Base-by-base conservation (phyloP, 1,140 invertebrate genomes). In the Pogonomyrmex californicus region DNA sequence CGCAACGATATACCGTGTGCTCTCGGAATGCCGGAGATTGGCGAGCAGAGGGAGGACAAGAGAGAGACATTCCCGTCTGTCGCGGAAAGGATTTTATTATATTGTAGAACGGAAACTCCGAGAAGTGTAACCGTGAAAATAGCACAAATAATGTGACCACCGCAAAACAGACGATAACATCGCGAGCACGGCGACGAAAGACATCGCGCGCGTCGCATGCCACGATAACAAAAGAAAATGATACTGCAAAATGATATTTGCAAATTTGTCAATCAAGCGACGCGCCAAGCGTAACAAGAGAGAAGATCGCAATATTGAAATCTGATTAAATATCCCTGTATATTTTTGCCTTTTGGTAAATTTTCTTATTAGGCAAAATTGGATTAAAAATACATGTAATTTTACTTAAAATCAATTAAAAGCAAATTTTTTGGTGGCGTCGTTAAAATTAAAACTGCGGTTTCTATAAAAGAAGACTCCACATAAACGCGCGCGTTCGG, bases 31-130 rank as follows among this genome's bases (percentile, higher is more conserved):
- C 71, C 62, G 51, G 49, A 54, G 65, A 62, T 62, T 65, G 66
- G 54, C 7, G 75, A 56, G 58, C 60, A 23, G 44, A 49, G 44
- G 33, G 70, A 30, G 51, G 82, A 36, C n/a, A 47, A 41, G 41
- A 83, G 36, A 38, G 71, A n/a, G 85, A 70, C 60, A 77, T n/a
- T n/a, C n/a, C n/a, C n/a, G 70, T 76, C 58, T 47, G 68, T 82
- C n/a, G n/a, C 38, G 77, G 65, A 76, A 91, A 86, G 73, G 81
- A 90, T 90, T 91, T 91, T 88, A 91, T 86, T 90, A 86, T 90
- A 88, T 65, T 68, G 49, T 79, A 71, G 60, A 85, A 71, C 68
- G 89, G 73, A 86, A 82, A 85, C 60, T 58, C 68, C 36, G 51
- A 78, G 83, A 86, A 76, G 82, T 86, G 86, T 81, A 85, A 88